Conservation (phyloP, 2,888 invertebrate genomes). For the Microctonus hyperodae region DNA sequence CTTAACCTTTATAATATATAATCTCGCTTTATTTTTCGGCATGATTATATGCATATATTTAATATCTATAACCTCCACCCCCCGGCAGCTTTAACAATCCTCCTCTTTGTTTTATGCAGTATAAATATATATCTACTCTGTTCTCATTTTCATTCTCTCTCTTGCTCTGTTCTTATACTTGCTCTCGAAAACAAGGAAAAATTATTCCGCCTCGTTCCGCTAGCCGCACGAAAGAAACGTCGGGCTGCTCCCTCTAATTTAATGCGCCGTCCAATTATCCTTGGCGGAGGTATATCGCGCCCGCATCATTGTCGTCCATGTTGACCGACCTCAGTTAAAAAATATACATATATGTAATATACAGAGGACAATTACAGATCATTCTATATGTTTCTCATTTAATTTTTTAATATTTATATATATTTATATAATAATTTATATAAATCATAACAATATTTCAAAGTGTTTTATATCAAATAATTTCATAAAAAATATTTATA, state of each 20-base stretch:
- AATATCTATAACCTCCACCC: neutral
- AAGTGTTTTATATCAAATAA: no score
- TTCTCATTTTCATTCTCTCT: constrained; percentile 5
- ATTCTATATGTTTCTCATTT: neutral
- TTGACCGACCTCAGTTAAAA: constrained; percentile 8
- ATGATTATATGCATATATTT: neutral
- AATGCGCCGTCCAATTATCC: constrained; percentile 58
- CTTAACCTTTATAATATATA: neutral
- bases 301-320: constrained; percentile 31
- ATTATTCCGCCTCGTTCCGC: constrained; percentile 54
- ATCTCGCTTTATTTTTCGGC: neutral
- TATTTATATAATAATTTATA: no score
- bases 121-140: neutral
- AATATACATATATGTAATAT: neutral
- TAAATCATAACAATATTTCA: no score
- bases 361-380: neutral
- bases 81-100: constrained; percentile 12
- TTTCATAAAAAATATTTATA: no score
- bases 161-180: constrained; percentile 18
- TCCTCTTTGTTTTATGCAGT: neutral
- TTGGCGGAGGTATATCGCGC: constrained; percentile 45
- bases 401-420: neutral
- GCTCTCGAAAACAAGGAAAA: constrained; percentile 54
- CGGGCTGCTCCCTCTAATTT: constrained; percentile 56
- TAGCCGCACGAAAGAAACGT: constrained; percentile 37